phyloP scores from a whole-genome alignment of 2,797 vertebrate species.

The Fistularia commersonii region DNA sequence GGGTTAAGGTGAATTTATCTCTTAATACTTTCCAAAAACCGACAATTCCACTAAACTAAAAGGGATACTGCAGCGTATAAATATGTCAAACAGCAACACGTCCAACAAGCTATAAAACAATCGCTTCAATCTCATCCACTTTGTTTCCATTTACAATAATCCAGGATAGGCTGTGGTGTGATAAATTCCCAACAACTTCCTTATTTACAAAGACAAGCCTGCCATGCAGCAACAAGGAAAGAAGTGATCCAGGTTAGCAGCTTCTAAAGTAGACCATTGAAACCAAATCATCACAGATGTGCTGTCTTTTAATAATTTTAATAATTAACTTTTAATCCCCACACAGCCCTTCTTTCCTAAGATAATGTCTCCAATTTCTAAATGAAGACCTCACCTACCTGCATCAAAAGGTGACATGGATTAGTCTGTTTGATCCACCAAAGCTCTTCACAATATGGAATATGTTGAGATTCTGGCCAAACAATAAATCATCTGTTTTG shows the following conservation, averaged over 20 bases:
- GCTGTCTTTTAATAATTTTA: constrained; percentile 39
- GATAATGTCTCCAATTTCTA: constrained; percentile 37
- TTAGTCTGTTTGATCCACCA: constrained; percentile 65
- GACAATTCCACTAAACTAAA: constrained; percentile 4
- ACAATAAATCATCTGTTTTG: constrained; percentile 69
- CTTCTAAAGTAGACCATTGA: constrained; percentile 67
- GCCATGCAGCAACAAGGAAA: constrained; percentile 69
- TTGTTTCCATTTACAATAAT: constrained; percentile 70
- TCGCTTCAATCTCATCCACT: constrained; percentile 49
- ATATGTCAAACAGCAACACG: constrained; percentile 22
- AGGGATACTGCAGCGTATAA: constrained; percentile 18
- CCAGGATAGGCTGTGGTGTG: constrained; percentile 59
- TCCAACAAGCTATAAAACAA: constrained; percentile 47
- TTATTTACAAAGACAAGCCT: constrained; percentile 64
- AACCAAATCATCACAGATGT: constrained; percentile 68
- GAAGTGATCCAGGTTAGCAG: constrained; percentile 75
- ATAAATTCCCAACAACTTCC: constrained; percentile 77
- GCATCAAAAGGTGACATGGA: constrained; percentile 63
- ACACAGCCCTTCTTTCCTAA: constrained; percentile 48
- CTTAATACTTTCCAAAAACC: neutral
- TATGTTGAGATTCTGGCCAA: constrained; percentile 54
- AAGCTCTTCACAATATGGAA: constrained; percentile 69
- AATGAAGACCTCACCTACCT: constrained; percentile 65
- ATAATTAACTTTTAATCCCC: constrained; percentile 54
- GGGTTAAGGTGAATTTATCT: constrained; percentile 7